Percentiles rank a stretch among this genome's conserved stretches.
Conservation (phyloP, 2,888 invertebrate genomes). For the Abrostola triplasia region DNA sequence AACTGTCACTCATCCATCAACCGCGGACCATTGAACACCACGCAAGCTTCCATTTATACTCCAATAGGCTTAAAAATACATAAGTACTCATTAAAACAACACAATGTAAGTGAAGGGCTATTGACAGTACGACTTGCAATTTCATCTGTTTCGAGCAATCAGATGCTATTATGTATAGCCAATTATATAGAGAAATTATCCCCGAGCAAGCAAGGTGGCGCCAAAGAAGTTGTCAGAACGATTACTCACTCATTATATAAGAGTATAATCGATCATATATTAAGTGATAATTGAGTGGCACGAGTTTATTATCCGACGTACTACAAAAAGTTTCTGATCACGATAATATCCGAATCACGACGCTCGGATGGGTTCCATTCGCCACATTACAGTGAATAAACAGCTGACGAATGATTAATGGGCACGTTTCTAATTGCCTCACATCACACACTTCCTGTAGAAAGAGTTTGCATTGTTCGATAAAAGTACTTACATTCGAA, state of each 20-base stretch:
- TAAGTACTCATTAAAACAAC: conserved; percentile 15
- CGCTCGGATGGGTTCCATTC: conserved; percentile 27
- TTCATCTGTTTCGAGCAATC: conserved; percentile 4
- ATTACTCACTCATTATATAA: conserved; percentile 33
- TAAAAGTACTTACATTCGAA: conserved; percentile 29
- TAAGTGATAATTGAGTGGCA: conserved; percentile 47
- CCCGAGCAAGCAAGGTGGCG: conserved; percentile 19
- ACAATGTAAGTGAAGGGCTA: conserved; percentile 20
- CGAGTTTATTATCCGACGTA: conserved; percentile 37
- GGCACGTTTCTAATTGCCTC: conserved; percentile 59
- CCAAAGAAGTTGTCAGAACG: conserved; percentile 15
- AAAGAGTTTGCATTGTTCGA: conserved; percentile 56
- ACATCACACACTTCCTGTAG: conserved; percentile 64
- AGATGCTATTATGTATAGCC: conserved; percentile 1
- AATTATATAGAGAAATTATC: conserved; percentile 13
- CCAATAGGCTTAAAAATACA: not conserved
- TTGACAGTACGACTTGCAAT: conserved; percentile 10
- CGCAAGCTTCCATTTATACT: conserved; percentile 17
- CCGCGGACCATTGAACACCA: conserved; percentile 10
- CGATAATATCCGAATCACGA: conserved; percentile 39
- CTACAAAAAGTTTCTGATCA: conserved; percentile 51
- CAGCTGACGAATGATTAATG: conserved; percentile 62
- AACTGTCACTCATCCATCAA: conserved; percentile 36
- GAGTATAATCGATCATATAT: conserved; percentile 42
- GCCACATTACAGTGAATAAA: conserved; percentile 42